Evolutionary conservation across 2,888 invertebrate species (phyloP), one percentile per base, ranked within the genome.

Genomic region (Aspidiotus rigidus): DNA sequence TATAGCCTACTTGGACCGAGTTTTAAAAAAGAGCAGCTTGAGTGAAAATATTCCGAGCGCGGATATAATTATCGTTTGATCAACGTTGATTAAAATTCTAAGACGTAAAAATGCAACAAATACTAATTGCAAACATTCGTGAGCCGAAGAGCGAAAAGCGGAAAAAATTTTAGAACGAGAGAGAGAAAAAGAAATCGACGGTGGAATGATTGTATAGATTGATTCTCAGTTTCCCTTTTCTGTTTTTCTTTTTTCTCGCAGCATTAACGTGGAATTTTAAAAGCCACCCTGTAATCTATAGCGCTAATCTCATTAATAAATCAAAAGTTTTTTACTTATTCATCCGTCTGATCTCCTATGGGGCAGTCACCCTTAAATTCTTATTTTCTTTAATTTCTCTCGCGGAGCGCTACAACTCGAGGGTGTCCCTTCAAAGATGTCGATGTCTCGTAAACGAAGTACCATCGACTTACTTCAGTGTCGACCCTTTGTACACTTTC

Each of bases 251-350:
- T 28, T 59, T 15, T 7, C 39, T 16, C 28, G 59, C 28, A 16
- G 15, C 56, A 16, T 55, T 55, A 55, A 9, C 39, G 17, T 59
- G 59, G 53, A 57, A 59, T 39, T 28, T 39, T 40, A 42, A 59
- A 67, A 66, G 60, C 15, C 15, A 17, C 6, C 44, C 49, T 40
- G 57, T 67, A 57, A 57, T 67, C 67, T 67, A 67, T 49, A 49
- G 49, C 44, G 59, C 59, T 67, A 67, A 67, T 67, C 60, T 67
- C 59, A 67, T 67, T 67, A 67, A 67, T 67, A 67, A 67, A 67
- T 67, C 67, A 67, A 67, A 67, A 67, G 67, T 67, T 67, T 67
- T 60, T 67, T 67, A 67, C 57, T 67, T 67, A 67, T 67, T 67
- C 67, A 67, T 67, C 60, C 67, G 60, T 49, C 60, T 49, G 67